Conservation (phyloP, 2,888 invertebrate species). For the Platycheirus albimanus region DNA sequence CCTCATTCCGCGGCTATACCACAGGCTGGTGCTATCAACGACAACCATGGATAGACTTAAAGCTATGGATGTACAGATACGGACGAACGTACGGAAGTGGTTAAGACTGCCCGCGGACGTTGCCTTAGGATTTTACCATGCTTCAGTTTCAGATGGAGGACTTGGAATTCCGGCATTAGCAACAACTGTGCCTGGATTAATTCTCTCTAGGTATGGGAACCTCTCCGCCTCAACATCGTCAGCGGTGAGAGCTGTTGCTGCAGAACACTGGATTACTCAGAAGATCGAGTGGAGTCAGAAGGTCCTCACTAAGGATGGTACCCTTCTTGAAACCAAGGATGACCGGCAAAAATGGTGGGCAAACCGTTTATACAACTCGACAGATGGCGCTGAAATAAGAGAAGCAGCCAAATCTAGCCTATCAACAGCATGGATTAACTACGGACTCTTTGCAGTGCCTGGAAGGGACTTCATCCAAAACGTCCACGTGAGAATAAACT, state of each 20-base stretch:
- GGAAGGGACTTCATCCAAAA: neutral
- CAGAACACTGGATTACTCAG: neutral
- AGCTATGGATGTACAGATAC: neutral
- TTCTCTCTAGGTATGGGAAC: neutral
- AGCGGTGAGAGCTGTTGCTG: neutral
- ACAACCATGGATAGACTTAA: neutral
- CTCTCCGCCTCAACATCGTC: neutral
- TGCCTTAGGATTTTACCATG: neutral
- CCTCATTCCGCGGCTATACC: neutral
- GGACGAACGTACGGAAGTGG: neutral
- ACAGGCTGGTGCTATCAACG: neutral
- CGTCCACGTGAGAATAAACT: neutral
- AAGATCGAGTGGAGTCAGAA: neutral
- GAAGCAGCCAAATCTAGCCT: neutral
- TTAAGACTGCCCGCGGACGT: neutral
- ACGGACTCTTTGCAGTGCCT: neutral
- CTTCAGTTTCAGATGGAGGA: neutral
- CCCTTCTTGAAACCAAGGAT: neutral
- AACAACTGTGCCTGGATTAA: neutral
- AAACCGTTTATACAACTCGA: neutral
- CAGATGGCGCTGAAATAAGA: neutral
- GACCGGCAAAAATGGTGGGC: neutral
- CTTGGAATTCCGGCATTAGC: neutral
- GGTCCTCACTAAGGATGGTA: neutral
- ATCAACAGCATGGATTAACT: neutral